Percentiles rank a stretch among this genome's conserved stretches.
These are phyloP conservation scores for Machimus atricapillus DNA, from an alignment of 2,888 invertebrate genomes.

Conservation along the genomic window DNA sequence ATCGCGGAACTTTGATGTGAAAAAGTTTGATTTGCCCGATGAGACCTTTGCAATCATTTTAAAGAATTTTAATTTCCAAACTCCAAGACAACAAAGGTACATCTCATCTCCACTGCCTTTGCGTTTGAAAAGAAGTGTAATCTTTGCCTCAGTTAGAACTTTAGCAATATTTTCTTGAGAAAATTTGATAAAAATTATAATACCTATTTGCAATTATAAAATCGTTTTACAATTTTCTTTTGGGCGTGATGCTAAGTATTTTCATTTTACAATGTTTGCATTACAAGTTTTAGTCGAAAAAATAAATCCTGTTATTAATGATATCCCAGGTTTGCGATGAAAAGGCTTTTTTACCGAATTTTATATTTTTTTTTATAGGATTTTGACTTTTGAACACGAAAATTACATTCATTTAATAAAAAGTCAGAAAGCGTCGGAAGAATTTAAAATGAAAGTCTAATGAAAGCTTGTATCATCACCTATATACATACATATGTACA, in stretches of 20 bases:
- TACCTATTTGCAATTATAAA: neutral
- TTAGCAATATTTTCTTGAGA: neutral
- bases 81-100: neutral
- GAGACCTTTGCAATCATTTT: constrained; percentile 9
- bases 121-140: neutral
- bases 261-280: no score
- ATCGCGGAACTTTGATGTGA: constrained; percentile 1
- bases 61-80: constrained; percentile 14
- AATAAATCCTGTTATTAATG: no score
- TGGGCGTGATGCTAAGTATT: neutral
- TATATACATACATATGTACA: no score
- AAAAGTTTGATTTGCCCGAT: neutral
- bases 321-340: no score
- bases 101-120: neutral
- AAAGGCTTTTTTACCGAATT: no score
- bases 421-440: no score
- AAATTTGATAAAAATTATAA: neutral
- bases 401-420: no score
- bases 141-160: neutral
- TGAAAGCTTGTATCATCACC: no score
- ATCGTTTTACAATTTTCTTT: neutral
- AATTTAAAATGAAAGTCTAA: no score
- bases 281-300: no score
- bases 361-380: no score
- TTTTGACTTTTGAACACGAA: no score